phyloP scores from a whole-genome alignment of 1,140 invertebrate genomes.

The Drosophila parabipectinata region DNA sequence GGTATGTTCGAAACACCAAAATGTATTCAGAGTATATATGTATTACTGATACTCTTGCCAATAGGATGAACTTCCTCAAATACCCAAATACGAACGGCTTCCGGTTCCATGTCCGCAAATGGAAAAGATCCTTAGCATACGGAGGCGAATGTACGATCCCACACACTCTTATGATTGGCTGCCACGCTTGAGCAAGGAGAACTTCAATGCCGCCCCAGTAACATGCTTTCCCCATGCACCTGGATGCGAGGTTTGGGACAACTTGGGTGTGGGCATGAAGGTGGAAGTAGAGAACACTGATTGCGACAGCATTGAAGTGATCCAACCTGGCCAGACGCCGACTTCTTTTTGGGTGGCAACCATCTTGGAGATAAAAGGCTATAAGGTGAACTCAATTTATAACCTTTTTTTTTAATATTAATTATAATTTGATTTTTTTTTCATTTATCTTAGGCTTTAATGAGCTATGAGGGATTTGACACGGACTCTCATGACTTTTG shows the following conservation, averaged over 20 bases:
- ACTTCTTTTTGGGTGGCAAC: conserved; percentile 98
- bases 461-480: conserved; percentile 96
- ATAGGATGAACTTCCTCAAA: conserved; percentile 84
- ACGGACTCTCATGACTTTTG: conserved; percentile 96
- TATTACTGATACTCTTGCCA: background rate
- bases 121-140: conserved; percentile 84
- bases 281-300: conserved; percentile 97
- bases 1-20: background rate
- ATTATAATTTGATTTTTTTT: background rate
- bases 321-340: conserved; percentile 87
- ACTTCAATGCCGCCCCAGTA: conserved; percentile 94
- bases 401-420: background rate
- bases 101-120: conserved; percentile 80
- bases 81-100: conserved; percentile 83
- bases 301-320: conserved; percentile 88
- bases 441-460: conserved; percentile 86
- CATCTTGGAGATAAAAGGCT: conserved; percentile 95
- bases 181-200: conserved; percentile 89
- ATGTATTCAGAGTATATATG: background rate
- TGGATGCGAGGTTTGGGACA: conserved; percentile 96
- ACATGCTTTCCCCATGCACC: conserved; percentile 96
- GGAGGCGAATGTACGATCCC: conserved; percentile 86
- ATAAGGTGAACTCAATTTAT: conserved; percentile 85
- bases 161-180: conserved; percentile 93
- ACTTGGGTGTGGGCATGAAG: conserved; percentile 96